Percentiles rank a stretch among this genome's conserved stretches.
Evolutionary conservation across 2,888 invertebrate genomes (phyloP).

Genomic region (Acrobasis consociella): DNA sequence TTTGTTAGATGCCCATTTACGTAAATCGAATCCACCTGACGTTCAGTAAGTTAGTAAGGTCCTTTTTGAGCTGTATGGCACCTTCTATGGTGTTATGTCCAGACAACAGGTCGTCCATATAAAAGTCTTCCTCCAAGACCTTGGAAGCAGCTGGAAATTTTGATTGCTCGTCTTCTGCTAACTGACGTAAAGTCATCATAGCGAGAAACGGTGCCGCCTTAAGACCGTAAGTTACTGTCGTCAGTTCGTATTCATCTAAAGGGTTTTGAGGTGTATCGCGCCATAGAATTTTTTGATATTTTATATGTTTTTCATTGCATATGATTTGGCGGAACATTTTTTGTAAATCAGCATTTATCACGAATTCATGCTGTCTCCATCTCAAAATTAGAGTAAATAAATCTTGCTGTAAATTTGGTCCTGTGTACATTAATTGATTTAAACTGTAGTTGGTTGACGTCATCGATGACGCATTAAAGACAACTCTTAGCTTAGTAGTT

Average conservation of each 20-base stretch:
- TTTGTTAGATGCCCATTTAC: too few species aligned
- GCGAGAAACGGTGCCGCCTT: constrained; percentile 6
- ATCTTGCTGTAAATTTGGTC: constrained; percentile 24
- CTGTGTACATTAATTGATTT: constrained; percentile 17
- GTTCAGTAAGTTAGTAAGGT: constrained; percentile 13
- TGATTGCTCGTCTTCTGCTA: constrained; percentile 14
- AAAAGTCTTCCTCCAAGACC: constrained; percentile 5
- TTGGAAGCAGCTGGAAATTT: constrained; percentile 9
- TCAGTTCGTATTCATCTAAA: not conserved
- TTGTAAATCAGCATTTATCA: too few species aligned
- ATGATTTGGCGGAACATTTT: too few species aligned
- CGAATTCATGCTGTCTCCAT: constrained; percentile 20
- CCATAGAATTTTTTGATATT: constrained; percentile 8
- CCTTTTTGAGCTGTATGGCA: constrained; percentile 5
- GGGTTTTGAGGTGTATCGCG: not conserved
- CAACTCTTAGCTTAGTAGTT: constrained; percentile 13
- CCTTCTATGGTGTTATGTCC: not conserved
- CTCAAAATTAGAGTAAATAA: constrained; percentile 17
- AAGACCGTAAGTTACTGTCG: not conserved
- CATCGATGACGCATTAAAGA: too few species aligned
- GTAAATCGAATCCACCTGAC: too few species aligned
- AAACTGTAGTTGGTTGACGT: too few species aligned
- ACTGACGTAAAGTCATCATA: constrained; percentile 5
- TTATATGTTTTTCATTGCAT: too few species aligned
- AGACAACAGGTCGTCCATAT: not conserved